Evolutionary conservation across 2,888 invertebrate species (phyloP), one percentile per base, ranked within the genome.

Genomic region (Bibio marci): DNA sequence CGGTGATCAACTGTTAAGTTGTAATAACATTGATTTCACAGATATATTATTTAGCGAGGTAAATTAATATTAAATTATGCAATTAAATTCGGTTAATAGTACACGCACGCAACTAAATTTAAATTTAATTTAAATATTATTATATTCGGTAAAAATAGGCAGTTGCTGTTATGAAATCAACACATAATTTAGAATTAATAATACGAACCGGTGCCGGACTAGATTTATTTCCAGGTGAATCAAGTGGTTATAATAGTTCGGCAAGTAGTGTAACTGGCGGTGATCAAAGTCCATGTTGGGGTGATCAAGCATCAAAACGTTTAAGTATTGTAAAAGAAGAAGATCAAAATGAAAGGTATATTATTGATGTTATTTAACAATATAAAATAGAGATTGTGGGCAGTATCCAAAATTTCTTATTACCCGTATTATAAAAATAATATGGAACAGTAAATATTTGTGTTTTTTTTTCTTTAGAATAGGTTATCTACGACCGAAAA

Each of bases 1-100:
- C 1, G 91, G 91, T 6, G 92, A 94, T 59, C 88, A 91, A 62
- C 83, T 94, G 46, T 59, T 91, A 39, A 79, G 80, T 49, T 91
- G 91, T 58, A 92, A 94, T 56, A 86, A 83, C 44, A 69, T 77
- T 41, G 77, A 79, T 52, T 79, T 79, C 54, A 65, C 70, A 41
- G 80, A 80, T 58, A 76, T 85, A 46, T 69, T 77, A 26, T 87
- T 87, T 57, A 79, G 77, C 51, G 85, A 87, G 67, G 80, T 79
- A 60, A 55, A 53, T 52, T 37, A 37, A 37, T 30, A 14, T 30
- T 30, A n/a, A n/a, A n/a, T n/a, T n/a, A n/a, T n/a, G n/a, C n/a
- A 17, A 18, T 34, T 19, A 19, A 27, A 6, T 10, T 8, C 7
- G 10, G 6, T 26, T 26, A 26, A 26, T 26, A 8, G 10, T 26